Evolutionary conservation across 2,888 invertebrate genomes (phyloP), one percentile per base, ranked within the genome.

Genomic region (Drosophila kuntzei): DNA sequence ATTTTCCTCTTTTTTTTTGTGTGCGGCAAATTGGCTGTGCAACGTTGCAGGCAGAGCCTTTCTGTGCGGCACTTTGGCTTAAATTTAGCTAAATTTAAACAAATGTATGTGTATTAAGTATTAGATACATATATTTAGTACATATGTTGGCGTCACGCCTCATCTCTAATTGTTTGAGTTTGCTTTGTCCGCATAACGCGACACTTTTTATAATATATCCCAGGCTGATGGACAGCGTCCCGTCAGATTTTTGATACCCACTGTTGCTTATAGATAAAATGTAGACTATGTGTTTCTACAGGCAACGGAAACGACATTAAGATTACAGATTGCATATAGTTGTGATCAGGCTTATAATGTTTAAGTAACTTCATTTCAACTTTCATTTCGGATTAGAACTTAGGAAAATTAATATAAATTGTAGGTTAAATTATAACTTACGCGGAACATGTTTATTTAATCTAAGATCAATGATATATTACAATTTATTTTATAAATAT

Each of bases 1-100:
- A 0, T 22, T 22, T 22, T 44, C 16, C 29, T 32, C 9, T 47
- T 55, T 67, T n/a, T 41, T 43, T 66, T 70, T 69, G 60, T 73
- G 54, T 77, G 76, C 77, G 57, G 64, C 66, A 84, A 81, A 84
- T 84, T 84, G 62, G 75, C 72, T 77, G 67, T 79, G 69, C 70
- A 76, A 41, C 78, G 79, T 62, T 58, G 79, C 67, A 58, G 60
- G 50, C n/a, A n/a, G 47, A 37, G 61, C 54, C 64, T 53, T 67
- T 43, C 66, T 66, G 49, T 53, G 41, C 50, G 29, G 22, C 59
- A 39, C 34, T 22, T n/a, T 41, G 55, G 41, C 72, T 68, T 76
- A 64, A 59, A 61, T 65, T 68, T 76, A 76, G 72, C 29, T 37
- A 32, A 9, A 39, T 47, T 27, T 32, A 36, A 37, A 36, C 47